Evolutionary conservation across 2,113 vertebrate genomes (phyloP).

Genomic region (Pipa parva): DNA sequence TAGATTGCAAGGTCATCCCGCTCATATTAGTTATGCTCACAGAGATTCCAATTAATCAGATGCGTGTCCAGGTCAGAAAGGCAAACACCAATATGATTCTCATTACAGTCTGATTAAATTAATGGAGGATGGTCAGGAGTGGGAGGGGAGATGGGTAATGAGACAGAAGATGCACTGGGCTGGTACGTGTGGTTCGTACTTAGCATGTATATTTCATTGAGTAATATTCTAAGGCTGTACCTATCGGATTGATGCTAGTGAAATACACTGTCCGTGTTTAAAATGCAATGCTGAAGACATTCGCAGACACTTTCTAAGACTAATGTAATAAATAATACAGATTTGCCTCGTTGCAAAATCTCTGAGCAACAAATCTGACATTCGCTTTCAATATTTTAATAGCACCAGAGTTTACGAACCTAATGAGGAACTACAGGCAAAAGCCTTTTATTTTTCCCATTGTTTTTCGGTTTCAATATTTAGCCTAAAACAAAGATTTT

Average conservation of each 20-base stretch:
- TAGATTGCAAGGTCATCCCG: constrained; percentile 45
- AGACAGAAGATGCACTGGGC: background rate
- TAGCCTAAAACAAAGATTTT: too few species aligned
- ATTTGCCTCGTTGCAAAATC: background rate
- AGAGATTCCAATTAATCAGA: constrained; percentile 43
- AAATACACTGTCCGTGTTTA: background rate
- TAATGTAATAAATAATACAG: too few species aligned
- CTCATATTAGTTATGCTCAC: constrained; percentile 40
- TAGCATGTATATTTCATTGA: too few species aligned
- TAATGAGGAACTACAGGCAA: too few species aligned
- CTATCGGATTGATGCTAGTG: background rate
- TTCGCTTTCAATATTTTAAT: background rate
- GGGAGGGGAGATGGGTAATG: constrained; percentile 13
- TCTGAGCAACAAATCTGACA: constrained; percentile 2
- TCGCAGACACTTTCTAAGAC: too few species aligned
- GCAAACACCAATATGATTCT: constrained; percentile 25
- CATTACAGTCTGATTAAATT: constrained; percentile 33
- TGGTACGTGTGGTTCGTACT: background rate
- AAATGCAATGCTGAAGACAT: background rate
- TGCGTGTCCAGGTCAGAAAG: constrained; percentile 30
- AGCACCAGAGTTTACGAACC: too few species aligned
- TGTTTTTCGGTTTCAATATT: too few species aligned
- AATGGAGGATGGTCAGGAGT: constrained; percentile 19
- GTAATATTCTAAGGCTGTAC: too few species aligned
- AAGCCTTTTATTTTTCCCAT: too few species aligned